Base-by-base conservation (phyloP, 2,113 vertebrate species). In the Apeltes quadracus region DNA sequence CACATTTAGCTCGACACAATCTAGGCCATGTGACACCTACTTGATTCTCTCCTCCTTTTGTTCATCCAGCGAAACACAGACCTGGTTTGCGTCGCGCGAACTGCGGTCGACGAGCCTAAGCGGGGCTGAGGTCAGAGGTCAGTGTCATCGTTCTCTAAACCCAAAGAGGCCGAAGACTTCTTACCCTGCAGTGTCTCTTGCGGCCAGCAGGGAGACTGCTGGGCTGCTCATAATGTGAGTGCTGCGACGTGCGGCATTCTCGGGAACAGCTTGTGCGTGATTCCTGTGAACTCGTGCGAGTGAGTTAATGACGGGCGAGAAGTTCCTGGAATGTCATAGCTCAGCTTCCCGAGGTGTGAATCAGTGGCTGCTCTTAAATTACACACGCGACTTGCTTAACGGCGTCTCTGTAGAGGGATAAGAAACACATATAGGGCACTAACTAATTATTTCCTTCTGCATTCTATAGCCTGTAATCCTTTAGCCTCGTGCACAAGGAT, bases 191-290 rank as follows among this genome's bases (percentile, higher is more conserved):
- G 12, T 89, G 68, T 68, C 23, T 55, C 25, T 46, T 58, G 12
- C 50, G n/a, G 7, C 77, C 88, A 84, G 61, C 18, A 85, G 85
- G 84, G 62, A 81, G 68, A 50, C 81, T 58, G 67, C 51, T 69
- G 15, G n/a, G 68, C 51, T 58, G 27, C 68, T 69, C 36, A 38
- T 7, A 70, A 20, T 61, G 20, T 50, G 23, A 73, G 57, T n/a
- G 65, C 50, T 9, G 48, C 76, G 86, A 86, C 87, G 83, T 90
- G 90, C 75, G 86, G 59, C 86, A 77, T 71, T 90, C 82, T 85
- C 79, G 76, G 75, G 77, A 82, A 69, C 80, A 83, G 78, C 56
- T 71, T 86, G 78, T 72, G 25, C 75, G 55, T 62, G 53, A 72
- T 68, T 82, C 71, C 59, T 78, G 73, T 85, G 74, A 87, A 90